Base-by-base conservation (phyloP, 2,797 vertebrate species). In the Melanotaenia trifasciata region DNA sequence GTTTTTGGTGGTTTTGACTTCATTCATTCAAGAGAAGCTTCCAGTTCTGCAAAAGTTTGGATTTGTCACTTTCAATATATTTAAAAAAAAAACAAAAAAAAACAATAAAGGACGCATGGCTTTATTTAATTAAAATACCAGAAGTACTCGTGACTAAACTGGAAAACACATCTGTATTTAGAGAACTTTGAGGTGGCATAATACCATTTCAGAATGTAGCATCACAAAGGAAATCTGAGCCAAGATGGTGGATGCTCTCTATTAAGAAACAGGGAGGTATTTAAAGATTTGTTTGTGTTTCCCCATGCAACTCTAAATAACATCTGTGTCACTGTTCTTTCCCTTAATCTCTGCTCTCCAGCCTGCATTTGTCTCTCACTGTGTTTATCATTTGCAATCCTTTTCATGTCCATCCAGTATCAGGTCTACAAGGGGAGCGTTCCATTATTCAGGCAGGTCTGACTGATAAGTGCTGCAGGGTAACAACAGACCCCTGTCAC, bases 141-240 rank as follows among this genome's bases (percentile, higher is more conserved):
- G 70, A 78, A 64, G 76, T 72, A 82, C 74, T 51, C 22, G 22
- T 64, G 72, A 84, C 82, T 66, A 78, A 38, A 66, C 57, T 59
- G 67, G 73, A 67, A 77, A 84, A 85, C 67, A 77, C 69, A 64
- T 76, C 56, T 76, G 35, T 57, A 66, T 86, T 77, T 22, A 70
- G 73, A 83, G 84, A 80, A 86, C 76, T 74, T 40, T 0, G 36
- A 58, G 86, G 87, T 84, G 72, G 72, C 83, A 85, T 7, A 32
- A 32, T 87, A 83, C 76, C 75, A 78, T 84, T 77, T 79, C 58
- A 87, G 67, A 87, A 80, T 72, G 81, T 77, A 80, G 26, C 74
- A 57, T 82, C 83, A 79, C 83, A 8, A 83, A 76, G 70, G 68
- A 64, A 75, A 43, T 51, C 12, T 4, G 56, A 76, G 65, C 72